Base-by-base conservation (phyloP, 2,797 vertebrate genomes). In the Anabas testudineus region DNA sequence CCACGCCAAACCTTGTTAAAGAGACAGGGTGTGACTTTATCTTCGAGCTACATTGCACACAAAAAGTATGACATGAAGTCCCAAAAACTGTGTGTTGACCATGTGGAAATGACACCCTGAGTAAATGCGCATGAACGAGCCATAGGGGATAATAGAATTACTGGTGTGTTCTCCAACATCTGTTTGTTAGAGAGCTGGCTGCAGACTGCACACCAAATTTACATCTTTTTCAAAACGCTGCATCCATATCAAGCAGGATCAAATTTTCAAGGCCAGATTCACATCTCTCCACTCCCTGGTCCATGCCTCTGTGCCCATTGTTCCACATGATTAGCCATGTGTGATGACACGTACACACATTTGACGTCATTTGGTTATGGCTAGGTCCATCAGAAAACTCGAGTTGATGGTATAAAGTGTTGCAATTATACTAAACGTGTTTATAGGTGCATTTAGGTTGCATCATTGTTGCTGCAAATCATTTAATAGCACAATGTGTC, bases 321-420 rank as follows among this genome's bases (percentile, higher is more conserved):
- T 88, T 87, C 79, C 82, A 74, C 86, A 80, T 86, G 88, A 87
- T 84, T 84, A 73, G 51, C 77, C 83, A 83, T 87, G 82, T 89
- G 82, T 84, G 78, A 83, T 68, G 69, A 76, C 66, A 70, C 58
- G 46, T 66, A 63, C 14, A 1, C 46, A 67, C 36, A 53, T 42
- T 21, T 49, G 45, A 67, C 14, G 2, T 22, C 51, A 64, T 71
- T 59, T 64, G 32, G 34, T 60, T 30, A 45, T 10, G 16, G 34
- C 45, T 52, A 28, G 3, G 45, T 43, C 15, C 26, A 28, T 48
- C 30, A 9, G 22, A 59, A 64, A 74, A 52, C 21, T 64, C 14
- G 41, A 12, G 13, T n/a, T 28, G 13, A 5, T 5, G 7, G 32
- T 58, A 64, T 55, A 3, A 4, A 34, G 19, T 42, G 12, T 64